Evolutionary conservation across 2,797 vertebrate genomes (phyloP).

Genomic region (Arremon aurantiirostris): DNA sequence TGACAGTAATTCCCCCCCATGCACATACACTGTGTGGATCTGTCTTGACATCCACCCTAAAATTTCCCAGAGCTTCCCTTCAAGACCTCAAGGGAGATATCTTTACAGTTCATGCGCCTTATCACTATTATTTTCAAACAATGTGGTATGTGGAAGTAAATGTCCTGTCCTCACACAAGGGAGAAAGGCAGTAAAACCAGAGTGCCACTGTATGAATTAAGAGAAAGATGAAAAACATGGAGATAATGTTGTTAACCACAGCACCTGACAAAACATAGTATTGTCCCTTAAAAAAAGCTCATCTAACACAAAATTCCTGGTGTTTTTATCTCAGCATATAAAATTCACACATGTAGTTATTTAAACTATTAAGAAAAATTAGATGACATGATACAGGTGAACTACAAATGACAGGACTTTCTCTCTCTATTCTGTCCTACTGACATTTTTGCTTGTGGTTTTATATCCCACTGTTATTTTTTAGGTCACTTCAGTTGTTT

Average conservation of each 20-base stretch:
- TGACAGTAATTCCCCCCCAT: not conserved
- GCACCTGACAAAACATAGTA: not conserved
- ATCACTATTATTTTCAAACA: conserved; percentile 13
- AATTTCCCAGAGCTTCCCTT: conserved; percentile 22
- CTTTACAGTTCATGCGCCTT: not conserved
- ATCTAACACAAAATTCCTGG: not conserved
- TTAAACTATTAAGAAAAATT: not conserved
- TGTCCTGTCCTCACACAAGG: not conserved
- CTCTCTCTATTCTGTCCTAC: not conserved
- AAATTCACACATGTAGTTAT: not conserved
- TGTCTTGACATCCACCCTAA: conserved; percentile 23
- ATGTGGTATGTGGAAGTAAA: not conserved
- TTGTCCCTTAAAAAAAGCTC: not conserved
- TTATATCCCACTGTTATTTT: not conserved
- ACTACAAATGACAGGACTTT: not conserved
- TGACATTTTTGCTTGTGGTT: not conserved
- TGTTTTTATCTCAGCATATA: not conserved
- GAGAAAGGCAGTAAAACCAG: not conserved
- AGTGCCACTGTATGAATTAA: not conserved
- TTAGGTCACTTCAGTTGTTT: not conserved
- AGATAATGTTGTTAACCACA: not conserved
- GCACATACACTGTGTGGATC: not conserved
- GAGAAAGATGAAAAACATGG: not conserved
- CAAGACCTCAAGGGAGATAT: not conserved
- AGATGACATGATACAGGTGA: not conserved